Percentiles rank a stretch among this genome's conserved stretches.
Conservation (phyloP, 1,140 invertebrate genomes). For the Metaphire vulgaris region DNA sequence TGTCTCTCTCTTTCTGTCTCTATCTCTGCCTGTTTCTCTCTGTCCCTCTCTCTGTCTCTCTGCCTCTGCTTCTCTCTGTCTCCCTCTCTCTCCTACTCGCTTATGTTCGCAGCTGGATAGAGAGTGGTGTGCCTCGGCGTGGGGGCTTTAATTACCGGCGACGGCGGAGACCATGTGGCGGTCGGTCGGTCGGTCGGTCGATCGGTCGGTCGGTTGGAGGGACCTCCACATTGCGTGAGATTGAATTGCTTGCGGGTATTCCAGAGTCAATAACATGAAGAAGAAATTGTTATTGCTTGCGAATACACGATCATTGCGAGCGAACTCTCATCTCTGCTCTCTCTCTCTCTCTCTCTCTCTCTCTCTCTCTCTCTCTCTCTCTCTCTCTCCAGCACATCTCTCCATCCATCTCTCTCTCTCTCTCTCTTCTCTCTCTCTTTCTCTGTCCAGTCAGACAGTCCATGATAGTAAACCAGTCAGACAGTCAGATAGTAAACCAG, state of each 20-base stretch:
- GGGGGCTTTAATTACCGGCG: neutral
- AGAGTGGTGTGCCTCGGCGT: too few species aligned
- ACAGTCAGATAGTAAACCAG: too few species aligned
- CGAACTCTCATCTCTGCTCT: neutral
- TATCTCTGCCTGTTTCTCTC: constrained; percentile 1
- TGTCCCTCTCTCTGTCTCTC: neutral
- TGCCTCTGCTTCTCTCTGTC: neutral
- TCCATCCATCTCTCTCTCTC: neutral
- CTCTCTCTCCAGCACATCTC: too few species aligned
- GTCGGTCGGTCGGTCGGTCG: neutral
- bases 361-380: constrained; percentile 1
- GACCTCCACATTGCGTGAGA: too few species aligned
- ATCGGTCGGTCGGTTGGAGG: neutral
- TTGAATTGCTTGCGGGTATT: constrained; percentile 2
- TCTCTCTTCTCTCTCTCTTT: constrained; percentile 1
- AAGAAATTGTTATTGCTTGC: neutral
- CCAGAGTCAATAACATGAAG: neutral
- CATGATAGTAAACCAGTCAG: too few species aligned
- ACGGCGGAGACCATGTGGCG: neutral
- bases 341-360: constrained; percentile 1
- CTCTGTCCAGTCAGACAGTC: neutral
- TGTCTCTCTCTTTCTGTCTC: neutral
- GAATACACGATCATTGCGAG: constrained; percentile 2
- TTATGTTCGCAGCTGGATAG: too few species aligned
- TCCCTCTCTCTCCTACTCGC: neutral